Conservation (phyloP, 2,113 vertebrate genomes). For the Calypte anna region DNA sequence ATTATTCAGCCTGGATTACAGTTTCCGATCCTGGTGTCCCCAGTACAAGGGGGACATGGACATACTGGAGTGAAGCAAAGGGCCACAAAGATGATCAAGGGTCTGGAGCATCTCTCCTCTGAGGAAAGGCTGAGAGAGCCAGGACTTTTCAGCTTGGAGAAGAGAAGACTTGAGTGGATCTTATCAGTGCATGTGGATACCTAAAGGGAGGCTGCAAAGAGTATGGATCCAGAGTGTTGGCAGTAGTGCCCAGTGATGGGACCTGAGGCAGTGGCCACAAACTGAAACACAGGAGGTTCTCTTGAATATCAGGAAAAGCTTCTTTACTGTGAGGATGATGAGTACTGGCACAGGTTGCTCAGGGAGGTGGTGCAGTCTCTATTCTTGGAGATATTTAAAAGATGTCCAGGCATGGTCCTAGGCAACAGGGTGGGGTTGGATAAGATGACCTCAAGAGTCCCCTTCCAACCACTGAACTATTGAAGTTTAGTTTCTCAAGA, state of each 20-base stretch:
- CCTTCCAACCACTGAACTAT: not conserved
- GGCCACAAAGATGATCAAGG: not conserved
- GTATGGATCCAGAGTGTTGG: not conserved
- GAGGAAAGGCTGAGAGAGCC: not conserved
- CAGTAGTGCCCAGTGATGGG: not conserved
- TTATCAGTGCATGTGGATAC: not conserved
- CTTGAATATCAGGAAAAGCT: not conserved
- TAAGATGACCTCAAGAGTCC: not conserved
- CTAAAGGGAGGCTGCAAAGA: too few species aligned
- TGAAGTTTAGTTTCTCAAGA: slow-evolving; percentile 30
- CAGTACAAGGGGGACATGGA: not conserved
- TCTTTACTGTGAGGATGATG: not conserved
- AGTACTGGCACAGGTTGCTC: not conserved
- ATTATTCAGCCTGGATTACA: not conserved
- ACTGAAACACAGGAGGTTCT: not conserved
- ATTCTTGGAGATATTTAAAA: not conserved
- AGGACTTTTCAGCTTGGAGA: not conserved
- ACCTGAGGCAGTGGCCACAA: not conserved
- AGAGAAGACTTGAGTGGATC: not conserved
- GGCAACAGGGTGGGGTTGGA: not conserved
- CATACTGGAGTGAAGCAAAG: not conserved
- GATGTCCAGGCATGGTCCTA: not conserved
- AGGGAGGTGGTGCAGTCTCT: not conserved
- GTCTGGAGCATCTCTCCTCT: not conserved
- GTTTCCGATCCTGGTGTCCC: not conserved